These are phyloP conservation scores for Chaetoderma sp. DNA, from an alignment of 2,888 invertebrate species.

Conservation along the genomic window DNA sequence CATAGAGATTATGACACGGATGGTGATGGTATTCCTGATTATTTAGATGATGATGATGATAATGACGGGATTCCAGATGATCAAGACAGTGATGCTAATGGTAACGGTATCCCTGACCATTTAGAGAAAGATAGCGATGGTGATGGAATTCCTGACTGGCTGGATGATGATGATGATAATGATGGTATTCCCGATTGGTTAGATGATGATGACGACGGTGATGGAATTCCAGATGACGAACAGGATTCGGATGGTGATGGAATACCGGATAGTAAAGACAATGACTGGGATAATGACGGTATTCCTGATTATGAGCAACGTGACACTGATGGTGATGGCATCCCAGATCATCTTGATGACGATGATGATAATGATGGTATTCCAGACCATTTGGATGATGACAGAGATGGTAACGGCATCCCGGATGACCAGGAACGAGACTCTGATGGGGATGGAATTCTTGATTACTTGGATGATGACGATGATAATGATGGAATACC, in stretches of 20 bases:
- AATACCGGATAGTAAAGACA: constrained; percentile 44
- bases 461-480: constrained; percentile 47
- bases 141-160: constrained; percentile 47
- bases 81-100: constrained; percentile 47
- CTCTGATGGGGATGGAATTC: constrained; percentile 57
- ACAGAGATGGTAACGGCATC: constrained; percentile 56
- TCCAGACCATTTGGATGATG: constrained; percentile 44
- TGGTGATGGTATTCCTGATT: constrained; percentile 53
- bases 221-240: constrained; percentile 49
- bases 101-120: constrained; percentile 56
- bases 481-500: constrained; percentile 61
- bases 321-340: constrained; percentile 56
- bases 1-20: constrained; percentile 38
- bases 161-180: constrained; percentile 48
- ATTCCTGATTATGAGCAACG: constrained; percentile 41
- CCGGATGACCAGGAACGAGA: constrained; percentile 54
- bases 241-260: constrained; percentile 46
- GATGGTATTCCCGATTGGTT: constrained; percentile 47
- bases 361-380: constrained; percentile 51
- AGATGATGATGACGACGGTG: constrained; percentile 43
- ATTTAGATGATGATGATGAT: constrained; percentile 44
- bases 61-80: constrained; percentile 53
- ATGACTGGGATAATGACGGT: constrained; percentile 38
- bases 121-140: constrained; percentile 34
- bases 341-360: constrained; percentile 54